Evolutionary conservation across 2,888 invertebrate species (phyloP).

Genomic region (Thecophora atra): DNA sequence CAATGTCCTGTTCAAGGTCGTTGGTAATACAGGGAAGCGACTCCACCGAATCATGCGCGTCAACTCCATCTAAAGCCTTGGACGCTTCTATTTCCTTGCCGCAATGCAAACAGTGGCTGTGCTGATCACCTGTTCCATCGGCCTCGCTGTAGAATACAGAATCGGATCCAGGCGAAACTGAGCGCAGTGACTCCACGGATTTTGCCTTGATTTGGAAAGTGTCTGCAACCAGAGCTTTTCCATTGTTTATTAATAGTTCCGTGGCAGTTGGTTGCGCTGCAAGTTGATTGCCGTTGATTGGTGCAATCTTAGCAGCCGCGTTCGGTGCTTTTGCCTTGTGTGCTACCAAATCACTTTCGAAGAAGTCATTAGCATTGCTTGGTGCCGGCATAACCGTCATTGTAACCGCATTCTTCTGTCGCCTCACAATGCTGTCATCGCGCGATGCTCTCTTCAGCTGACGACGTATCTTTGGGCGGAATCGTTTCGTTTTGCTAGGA

Average conservation of each 20-base stretch:
- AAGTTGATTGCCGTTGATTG: background rate
- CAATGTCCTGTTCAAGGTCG: slow-evolving; percentile 72
- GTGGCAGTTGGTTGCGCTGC: slow-evolving; percentile 65
- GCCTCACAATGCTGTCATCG: slow-evolving; percentile 53
- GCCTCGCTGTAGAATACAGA: slow-evolving; percentile 89
- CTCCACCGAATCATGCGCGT: slow-evolving; percentile 62
- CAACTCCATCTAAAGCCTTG: slow-evolving; percentile 56
- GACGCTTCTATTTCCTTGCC: slow-evolving; percentile 80
- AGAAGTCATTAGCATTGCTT: slow-evolving; percentile 52
- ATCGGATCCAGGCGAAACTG: slow-evolving; percentile 91
- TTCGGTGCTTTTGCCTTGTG: slow-evolving; percentile 27
- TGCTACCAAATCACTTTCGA: slow-evolving; percentile 53
- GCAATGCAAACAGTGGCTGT: slow-evolving; percentile 82
- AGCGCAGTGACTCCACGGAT: slow-evolving; percentile 86
- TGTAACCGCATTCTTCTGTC: slow-evolving; percentile 48
- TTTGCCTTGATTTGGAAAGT: slow-evolving; percentile 75
- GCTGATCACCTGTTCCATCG: slow-evolving; percentile 67
- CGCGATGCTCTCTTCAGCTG: slow-evolving; percentile 61
- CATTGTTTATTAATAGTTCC: slow-evolving; percentile 52
- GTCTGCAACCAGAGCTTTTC: slow-evolving; percentile 46
- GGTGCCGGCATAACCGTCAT: slow-evolving; percentile 50
- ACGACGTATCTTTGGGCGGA: slow-evolving; percentile 65
- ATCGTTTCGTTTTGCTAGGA: slow-evolving; percentile 64
- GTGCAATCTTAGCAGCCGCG: slow-evolving; percentile 44
- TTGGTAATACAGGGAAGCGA: slow-evolving; percentile 67